A percentile compares a stretch with the other conserved stretches of the same genome.
Evolutionary conservation across 2,113 vertebrate species (phyloP).

Genomic region (Brienomyrus longianalis): DNA sequence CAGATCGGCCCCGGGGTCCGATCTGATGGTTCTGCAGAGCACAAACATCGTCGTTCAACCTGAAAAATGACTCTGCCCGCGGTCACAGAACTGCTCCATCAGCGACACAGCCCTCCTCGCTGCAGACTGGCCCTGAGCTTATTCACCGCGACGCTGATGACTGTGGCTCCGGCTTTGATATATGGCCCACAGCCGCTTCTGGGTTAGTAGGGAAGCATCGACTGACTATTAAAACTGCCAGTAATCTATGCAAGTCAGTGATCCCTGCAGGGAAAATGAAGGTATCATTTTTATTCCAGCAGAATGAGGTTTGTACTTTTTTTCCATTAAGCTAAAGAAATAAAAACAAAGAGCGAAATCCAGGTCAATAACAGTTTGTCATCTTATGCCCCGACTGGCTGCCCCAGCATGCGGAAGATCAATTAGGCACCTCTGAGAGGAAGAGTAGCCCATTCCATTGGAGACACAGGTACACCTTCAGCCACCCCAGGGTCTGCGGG

Average conservation of each 20-base stretch:
- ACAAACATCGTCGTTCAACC: background rate
- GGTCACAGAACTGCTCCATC: background rate
- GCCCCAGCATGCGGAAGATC: background rate
- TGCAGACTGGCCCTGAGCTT: background rate
- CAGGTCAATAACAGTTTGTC: background rate
- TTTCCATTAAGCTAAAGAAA: background rate
- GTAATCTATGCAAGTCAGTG: slow-evolving; percentile 1
- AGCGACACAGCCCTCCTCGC: background rate
- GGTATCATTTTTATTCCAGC: background rate
- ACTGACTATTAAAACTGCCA: background rate
- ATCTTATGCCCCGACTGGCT: background rate
- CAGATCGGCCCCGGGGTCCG: slow-evolving; percentile 2
- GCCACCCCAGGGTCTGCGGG: background rate
- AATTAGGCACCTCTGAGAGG: background rate
- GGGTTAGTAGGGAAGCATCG: background rate
- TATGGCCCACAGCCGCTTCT: background rate
- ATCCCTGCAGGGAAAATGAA: background rate
- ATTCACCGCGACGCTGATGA: background rate
- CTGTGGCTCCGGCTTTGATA: background rate
- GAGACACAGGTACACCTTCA: background rate
- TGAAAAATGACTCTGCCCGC: background rate
- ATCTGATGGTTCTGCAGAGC: background rate
- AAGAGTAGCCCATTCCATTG: background rate
- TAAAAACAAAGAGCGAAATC: background rate
- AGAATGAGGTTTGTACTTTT: background rate